A percentile compares a stretch with the other conserved stretches of the same genome.
Conservation (phyloP, 1,140 invertebrate species). For the Charaxes varanes region DNA sequence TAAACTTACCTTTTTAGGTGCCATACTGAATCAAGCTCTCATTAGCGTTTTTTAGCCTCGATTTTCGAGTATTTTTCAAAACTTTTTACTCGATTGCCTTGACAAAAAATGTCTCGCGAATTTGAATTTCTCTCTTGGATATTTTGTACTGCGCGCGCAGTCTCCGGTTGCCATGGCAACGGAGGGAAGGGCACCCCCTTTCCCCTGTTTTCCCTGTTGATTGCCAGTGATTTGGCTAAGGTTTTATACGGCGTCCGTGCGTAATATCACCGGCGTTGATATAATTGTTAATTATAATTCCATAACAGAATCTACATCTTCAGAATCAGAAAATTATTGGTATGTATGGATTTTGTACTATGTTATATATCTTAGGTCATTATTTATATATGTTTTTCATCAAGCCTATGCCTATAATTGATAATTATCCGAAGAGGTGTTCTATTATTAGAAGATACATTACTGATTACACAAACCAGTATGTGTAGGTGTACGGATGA, state of each 20-base stretch:
- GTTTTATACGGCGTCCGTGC: conserved; percentile 9
- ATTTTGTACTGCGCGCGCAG: conserved; percentile 53
- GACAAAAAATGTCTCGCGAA: conserved; percentile 29
- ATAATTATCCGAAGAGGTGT: too few species aligned
- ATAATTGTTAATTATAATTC: conserved; percentile 1
- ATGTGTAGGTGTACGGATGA: too few species aligned
- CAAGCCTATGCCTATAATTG: too few species aligned
- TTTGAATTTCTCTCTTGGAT: too few species aligned
- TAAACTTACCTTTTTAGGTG: conserved; percentile 58
- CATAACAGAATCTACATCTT: not conserved
- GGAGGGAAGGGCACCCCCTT: conserved; percentile 21
- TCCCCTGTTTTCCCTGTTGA: conserved; percentile 12
- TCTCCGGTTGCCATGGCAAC: conserved; percentile 42
- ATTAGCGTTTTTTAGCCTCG: conserved; percentile 14
- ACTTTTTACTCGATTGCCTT: conserved; percentile 40
- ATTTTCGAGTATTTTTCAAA: conserved; percentile 9
- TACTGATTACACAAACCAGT: too few species aligned
- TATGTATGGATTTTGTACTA: not conserved
- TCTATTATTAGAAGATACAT: too few species aligned
- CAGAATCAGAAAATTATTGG: not conserved
- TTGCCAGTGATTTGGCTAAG: conserved; percentile 12
- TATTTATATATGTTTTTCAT: too few species aligned
- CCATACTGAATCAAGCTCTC: conserved; percentile 34
- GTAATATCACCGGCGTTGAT: not conserved
- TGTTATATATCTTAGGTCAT: too few species aligned